These are phyloP conservation scores for Odocoileus virginianus DNA, from an alignment of 2,113 vertebrate species.

Conservation along the genomic window DNA sequence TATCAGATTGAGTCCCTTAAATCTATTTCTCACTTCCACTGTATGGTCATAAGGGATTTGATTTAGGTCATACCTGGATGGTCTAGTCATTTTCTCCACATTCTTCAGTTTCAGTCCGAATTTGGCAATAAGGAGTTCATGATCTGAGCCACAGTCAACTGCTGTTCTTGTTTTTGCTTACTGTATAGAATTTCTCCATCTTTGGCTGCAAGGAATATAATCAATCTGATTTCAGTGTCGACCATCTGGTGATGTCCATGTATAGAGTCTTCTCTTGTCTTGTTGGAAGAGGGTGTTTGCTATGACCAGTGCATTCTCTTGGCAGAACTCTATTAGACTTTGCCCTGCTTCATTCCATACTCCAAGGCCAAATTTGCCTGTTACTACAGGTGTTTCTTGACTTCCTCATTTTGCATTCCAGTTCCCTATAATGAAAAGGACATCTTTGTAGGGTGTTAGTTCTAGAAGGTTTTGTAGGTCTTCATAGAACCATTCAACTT, in stretches of 20 bases:
- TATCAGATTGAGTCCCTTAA: neutral
- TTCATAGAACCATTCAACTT: neutral
- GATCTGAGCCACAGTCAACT: neutral
- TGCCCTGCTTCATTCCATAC: neutral
- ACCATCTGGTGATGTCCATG: neutral
- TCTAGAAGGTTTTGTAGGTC: neutral
- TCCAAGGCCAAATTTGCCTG: neutral
- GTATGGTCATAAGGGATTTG: neutral
- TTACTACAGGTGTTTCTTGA: neutral
- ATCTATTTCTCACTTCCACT: neutral
- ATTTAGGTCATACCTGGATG: neutral
- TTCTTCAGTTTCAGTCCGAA: neutral
- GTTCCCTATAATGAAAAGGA: neutral
- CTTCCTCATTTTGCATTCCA: neutral
- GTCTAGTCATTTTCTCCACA: neutral
- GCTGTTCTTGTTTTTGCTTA: neutral
- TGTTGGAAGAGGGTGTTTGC: neutral
- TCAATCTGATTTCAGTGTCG: neutral
- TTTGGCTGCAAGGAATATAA: neutral
- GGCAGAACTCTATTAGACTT: neutral
- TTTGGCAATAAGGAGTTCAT: neutral
- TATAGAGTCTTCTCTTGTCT: neutral
- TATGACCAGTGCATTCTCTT: neutral
- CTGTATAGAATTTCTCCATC: neutral
- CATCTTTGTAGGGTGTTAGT: neutral